Base-by-base conservation (phyloP, 2,888 invertebrate species). In the Drosophila koepferae region DNA sequence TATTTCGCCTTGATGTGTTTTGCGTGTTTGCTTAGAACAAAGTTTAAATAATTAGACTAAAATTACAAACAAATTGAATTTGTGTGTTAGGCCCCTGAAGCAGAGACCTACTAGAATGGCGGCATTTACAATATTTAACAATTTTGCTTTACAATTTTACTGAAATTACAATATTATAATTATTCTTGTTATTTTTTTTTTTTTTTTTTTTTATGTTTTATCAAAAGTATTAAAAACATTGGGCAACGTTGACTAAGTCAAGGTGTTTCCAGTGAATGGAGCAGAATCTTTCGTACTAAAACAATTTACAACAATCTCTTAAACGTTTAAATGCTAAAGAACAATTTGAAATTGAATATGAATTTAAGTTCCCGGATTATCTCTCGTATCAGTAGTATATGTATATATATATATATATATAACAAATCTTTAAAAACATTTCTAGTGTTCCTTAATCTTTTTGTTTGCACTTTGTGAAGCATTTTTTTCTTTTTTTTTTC, bases 321-420 rank as follows among this genome's bases (percentile, higher is more conserved):
- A 79, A 80, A 74, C n/a, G 18, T 64, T 87, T 89, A 86, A 86
- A 89, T 85, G 90, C 86, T 80, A 76, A 77, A 67, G 63, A 89
- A 89, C 84, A 84, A 84, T 79, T 79, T 84, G 55, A 75, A 83
- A 89, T 74, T 82, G 70, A 80, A 67, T 65, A 61, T 73, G 49
- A 51, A 64, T 54, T 64, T 34, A 41, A 18, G 48, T 48, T 48
- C 28, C 18, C 12, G 18, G 62, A 60, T 71, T 77, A 48, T 51
- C 61, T 68, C 38, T 55, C 40, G 31, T 59, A 63, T 59, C 49
- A 53, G 63, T 41, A 53, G 63, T 41, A 41, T 41, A 41, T 41
- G 8, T n/a, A 41, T 31, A 20, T 20, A 20, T n/a, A n/a, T n/a
- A n/a, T n/a, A 51, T 51, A 51, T 51, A 51, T 51, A 65, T 78